Percentiles rank a stretch among this genome's conserved stretches.
Conservation (phyloP, 2,888 invertebrate genomes). For the Drosophila atripex region DNA sequence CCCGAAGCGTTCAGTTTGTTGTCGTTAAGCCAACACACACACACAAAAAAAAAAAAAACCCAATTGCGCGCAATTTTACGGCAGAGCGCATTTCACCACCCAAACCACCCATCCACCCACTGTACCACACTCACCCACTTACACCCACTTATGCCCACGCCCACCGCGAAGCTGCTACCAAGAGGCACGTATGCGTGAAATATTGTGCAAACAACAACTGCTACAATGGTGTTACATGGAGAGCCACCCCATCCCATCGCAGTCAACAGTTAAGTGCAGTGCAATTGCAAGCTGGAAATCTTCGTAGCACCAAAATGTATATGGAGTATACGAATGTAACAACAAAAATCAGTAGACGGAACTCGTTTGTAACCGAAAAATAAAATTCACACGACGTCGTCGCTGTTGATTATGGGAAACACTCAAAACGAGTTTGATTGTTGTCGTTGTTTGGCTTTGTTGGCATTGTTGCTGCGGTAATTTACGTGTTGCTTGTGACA, state of each 20-base stretch:
- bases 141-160: conserved; percentile 18
- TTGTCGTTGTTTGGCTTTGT: conserved; percentile 47
- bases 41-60: conserved; percentile 51
- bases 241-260: conserved; percentile 27
- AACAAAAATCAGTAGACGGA: conserved; percentile 38
- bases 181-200: conserved; percentile 77
- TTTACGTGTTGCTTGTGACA: conserved; percentile 38
- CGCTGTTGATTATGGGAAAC: conserved; percentile 69
- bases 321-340: conserved; percentile 5
- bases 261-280: conserved; percentile 46
- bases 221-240: conserved; percentile 30
- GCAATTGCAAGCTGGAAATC: conserved; percentile 57
- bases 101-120: conserved; percentile 30
- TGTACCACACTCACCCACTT: conserved; percentile 19
- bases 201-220: conserved; percentile 73
- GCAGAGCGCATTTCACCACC: conserved; percentile 69
- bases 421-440: conserved; percentile 72
- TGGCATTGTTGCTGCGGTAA: conserved; percentile 29
- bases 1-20: conserved; percentile 76
- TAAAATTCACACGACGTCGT: conserved; percentile 67
- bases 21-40: conserved; percentile 56
- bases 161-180: conserved; percentile 43
- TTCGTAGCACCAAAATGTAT: conserved; percentile 25
- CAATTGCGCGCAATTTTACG: conserved; percentile 78
- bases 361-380: conserved; percentile 50